phyloP scores from a whole-genome alignment of 2,797 vertebrate species.

The Rhabdomys pumilio region DNA sequence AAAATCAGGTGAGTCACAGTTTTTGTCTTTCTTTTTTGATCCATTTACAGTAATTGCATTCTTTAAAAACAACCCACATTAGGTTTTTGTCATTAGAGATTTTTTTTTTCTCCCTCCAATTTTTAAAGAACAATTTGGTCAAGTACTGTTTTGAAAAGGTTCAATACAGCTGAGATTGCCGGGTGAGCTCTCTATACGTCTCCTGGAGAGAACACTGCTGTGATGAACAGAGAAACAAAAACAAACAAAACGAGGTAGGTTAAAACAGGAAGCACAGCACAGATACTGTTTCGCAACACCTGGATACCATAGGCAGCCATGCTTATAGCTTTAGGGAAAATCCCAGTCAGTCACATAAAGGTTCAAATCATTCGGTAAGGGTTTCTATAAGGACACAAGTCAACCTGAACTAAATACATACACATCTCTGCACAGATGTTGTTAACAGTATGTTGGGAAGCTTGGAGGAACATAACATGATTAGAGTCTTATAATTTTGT shows the following conservation, averaged over 20 bases:
- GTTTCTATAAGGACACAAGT: constrained; percentile 91
- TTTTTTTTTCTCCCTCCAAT: not conserved
- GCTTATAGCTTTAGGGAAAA: constrained; percentile 91
- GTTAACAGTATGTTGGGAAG: constrained; percentile 89
- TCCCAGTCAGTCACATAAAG: constrained; percentile 89
- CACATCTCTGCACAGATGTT: constrained; percentile 91
- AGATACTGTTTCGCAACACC: constrained; percentile 91
- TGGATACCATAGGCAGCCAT: constrained; percentile 91
- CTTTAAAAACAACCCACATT: constrained; percentile 69
- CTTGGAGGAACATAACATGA: constrained; percentile 87
- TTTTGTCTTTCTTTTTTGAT: constrained; percentile 6
- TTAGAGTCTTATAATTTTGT: constrained; percentile 86
- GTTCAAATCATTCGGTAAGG: constrained; percentile 90
- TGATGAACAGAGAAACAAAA: constrained; percentile 88
- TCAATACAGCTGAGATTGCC: constrained; percentile 89
- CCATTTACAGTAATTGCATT: constrained; percentile 47
- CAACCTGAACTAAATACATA: constrained; percentile 92
- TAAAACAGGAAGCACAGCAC: constrained; percentile 93
- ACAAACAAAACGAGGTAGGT: constrained; percentile 94
- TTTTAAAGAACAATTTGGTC: constrained; percentile 86
- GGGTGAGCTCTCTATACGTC: constrained; percentile 90
- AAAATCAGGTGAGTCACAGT: constrained; percentile 66
- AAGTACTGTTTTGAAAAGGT: constrained; percentile 88
- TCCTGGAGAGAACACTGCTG: constrained; percentile 90
- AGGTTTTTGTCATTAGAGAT: constrained; percentile 44